These are phyloP conservation scores for Pilophorus perplexus DNA, from an alignment of 2,888 invertebrate genomes.

Conservation along the genomic window DNA sequence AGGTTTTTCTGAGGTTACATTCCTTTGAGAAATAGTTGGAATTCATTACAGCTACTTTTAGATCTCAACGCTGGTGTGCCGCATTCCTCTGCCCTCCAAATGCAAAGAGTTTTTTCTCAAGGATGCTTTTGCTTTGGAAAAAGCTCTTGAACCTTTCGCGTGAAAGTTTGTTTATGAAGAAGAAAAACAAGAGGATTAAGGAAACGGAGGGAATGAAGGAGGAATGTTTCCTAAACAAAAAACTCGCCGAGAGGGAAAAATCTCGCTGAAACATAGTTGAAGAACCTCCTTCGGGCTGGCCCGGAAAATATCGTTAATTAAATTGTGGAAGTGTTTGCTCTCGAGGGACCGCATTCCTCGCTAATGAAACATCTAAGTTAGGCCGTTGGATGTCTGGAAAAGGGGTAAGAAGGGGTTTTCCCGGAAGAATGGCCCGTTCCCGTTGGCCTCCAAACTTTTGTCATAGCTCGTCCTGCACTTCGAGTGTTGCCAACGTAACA, in stretches of 20 bases:
- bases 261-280: slow-evolving; percentile 21
- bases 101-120: too few species aligned
- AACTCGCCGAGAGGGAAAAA: neutral
- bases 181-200: slow-evolving; percentile 20
- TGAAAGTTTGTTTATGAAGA: neutral
- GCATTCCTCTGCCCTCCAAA: too few species aligned
- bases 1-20: too few species aligned
- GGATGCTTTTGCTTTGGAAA: too few species aligned
- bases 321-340: slow-evolving; percentile 34
- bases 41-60: too few species aligned
- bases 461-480: slow-evolving; percentile 21
- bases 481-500: too few species aligned
- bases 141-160: too few species aligned
- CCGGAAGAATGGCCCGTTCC: slow-evolving; percentile 19
- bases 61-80: too few species aligned
- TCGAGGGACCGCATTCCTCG: slow-evolving; percentile 24
- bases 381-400: neutral
- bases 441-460: slow-evolving; percentile 4
- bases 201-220: neutral
- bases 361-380: slow-evolving; percentile 38
- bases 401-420: neutral
- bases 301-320: slow-evolving; percentile 33
- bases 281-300: neutral
- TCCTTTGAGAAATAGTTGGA: too few species aligned
- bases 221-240: slow-evolving; percentile 31